These are phyloP conservation scores for Mastomys natalensis DNA, from an alignment of 2,113 vertebrate species.

Conservation along the genomic window DNA sequence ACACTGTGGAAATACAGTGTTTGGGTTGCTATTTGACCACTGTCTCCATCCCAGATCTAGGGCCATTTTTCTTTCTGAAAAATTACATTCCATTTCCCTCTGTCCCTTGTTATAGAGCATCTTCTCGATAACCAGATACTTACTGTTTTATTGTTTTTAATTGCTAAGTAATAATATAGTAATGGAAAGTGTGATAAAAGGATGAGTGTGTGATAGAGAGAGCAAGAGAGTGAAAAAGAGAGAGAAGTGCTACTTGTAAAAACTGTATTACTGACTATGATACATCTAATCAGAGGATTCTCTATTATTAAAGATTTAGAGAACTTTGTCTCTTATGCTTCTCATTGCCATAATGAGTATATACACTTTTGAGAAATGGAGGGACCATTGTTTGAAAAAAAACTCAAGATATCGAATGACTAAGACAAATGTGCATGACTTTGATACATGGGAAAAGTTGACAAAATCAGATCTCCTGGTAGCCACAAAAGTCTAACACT, in stretches of 20 bases:
- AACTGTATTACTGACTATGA: background rate
- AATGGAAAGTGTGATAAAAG: background rate
- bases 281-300: background rate
- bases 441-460: background rate
- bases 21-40: background rate
- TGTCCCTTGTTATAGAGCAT: background rate
- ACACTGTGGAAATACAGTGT: background rate
- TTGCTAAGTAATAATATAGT: background rate
- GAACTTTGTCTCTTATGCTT: background rate
- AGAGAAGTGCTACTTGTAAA: background rate
- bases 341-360: background rate
- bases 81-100: background rate
- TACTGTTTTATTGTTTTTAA: background rate
- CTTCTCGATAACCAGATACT: background rate
- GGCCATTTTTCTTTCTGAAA: slow-evolving; percentile 5
- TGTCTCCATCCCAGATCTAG: background rate
- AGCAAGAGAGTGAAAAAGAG: no score
- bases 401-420: background rate
- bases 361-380: background rate
- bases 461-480: background rate
- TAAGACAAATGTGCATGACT: background rate
- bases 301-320: background rate
- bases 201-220: background rate
- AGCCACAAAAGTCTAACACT: background rate
- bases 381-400: background rate